phyloP scores from a whole-genome alignment of 2,797 vertebrate genomes.

The Pelochelys cantorii region DNA sequence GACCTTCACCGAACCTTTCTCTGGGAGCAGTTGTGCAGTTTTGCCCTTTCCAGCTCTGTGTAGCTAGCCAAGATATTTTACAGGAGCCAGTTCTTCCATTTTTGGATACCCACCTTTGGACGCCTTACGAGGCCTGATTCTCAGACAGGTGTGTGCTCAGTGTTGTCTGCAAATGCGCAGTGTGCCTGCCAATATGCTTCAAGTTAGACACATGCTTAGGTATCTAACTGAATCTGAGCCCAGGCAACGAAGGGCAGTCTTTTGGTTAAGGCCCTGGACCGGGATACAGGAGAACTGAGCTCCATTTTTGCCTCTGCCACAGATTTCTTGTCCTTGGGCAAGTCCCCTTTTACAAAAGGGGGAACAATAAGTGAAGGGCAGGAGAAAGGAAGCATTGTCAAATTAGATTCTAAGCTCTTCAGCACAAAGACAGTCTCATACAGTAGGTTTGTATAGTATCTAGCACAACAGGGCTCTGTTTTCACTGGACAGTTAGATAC shows the following conservation, averaged over 20 bases:
- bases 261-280: rapidly evolving
- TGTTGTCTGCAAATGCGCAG: neutral
- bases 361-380: neutral
- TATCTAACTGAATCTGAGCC: neutral
- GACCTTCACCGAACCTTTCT: slow-evolving; percentile 8
- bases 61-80: neutral
- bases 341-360: neutral
- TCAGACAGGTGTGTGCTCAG: neutral
- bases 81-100: neutral
- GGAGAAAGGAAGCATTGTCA: neutral
- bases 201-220: neutral
- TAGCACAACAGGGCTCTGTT: neutral
- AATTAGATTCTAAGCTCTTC: neutral
- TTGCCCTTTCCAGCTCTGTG: neutral
- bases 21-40: neutral
- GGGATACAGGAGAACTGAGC: neutral
- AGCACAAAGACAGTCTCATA: neutral
- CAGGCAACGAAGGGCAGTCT: neutral
- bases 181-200: neutral
- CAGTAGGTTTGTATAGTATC: rapidly evolving
- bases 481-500: neutral
- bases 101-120: neutral
- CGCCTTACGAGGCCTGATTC: slow-evolving; percentile 3
- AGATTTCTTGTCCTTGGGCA: neutral
- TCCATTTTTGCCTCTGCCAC: neutral